Percentiles rank a stretch among this genome's conserved stretches.
Conservation (phyloP, 2,888 invertebrate species). For the Scaptomyza flava region DNA sequence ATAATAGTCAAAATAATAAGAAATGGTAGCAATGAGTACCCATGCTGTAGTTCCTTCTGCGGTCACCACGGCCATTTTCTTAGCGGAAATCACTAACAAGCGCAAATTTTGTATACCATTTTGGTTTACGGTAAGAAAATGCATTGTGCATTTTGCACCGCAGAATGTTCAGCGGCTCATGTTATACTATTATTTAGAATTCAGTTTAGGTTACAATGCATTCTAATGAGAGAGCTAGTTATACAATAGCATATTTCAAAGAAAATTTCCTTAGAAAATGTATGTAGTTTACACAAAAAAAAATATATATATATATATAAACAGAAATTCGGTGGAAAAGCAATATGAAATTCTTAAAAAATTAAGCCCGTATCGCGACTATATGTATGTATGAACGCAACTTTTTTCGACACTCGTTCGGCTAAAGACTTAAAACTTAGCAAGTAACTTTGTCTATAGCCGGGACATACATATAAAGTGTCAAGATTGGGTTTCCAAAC, state of each 20-base stretch:
- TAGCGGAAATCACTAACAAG: slow-evolving; percentile 76
- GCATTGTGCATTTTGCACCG: slow-evolving; percentile 36
- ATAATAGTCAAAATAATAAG: slow-evolving; percentile 46
- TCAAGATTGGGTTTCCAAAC: no score
- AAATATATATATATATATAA: not conserved
- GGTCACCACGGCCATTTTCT: slow-evolving; percentile 63
- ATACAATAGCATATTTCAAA: not conserved
- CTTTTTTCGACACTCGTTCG: no score
- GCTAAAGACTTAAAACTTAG: no score
- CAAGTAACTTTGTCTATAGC: no score
- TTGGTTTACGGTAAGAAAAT: slow-evolving; percentile 8
- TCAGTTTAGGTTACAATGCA: slow-evolving; percentile 9
- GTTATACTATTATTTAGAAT: slow-evolving; percentile 11
- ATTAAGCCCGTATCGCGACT: no score
- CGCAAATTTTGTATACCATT: slow-evolving; percentile 50
- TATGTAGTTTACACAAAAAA: no score
- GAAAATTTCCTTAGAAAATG: not conserved
- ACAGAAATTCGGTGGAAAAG: not conserved
- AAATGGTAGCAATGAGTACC: slow-evolving; percentile 22
- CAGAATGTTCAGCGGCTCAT: slow-evolving; percentile 19
- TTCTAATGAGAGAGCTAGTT: slow-evolving; percentile 42
- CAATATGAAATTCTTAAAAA: not conserved
- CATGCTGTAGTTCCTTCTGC: slow-evolving; percentile 25
- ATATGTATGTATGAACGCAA: no score
- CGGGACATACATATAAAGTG: no score